These are phyloP conservation scores for Callinectes sapidus DNA, from an alignment of 2,888 invertebrate species.

Conservation along the genomic window DNA sequence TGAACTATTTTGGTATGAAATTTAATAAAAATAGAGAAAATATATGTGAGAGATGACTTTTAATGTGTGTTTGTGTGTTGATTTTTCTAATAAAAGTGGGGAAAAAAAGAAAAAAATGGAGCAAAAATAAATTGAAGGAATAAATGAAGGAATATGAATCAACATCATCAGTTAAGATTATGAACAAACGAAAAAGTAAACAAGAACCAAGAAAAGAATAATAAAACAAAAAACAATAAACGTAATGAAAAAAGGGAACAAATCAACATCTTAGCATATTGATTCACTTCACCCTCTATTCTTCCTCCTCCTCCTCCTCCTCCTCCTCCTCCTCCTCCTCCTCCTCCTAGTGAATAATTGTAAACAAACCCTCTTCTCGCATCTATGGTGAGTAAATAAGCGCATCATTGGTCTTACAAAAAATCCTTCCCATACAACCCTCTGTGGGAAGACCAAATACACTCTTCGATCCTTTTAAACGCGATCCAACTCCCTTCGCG, in stretches of 20 bases:
- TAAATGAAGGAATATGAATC: too few relatives aligned
- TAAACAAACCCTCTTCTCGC: background rate
- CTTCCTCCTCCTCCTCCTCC: background rate
- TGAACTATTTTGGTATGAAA: too few relatives aligned
- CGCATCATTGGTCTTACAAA: background rate
- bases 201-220: background rate
- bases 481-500: conserved; percentile 48
- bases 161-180: too few relatives aligned
- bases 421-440: background rate
- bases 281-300: background rate
- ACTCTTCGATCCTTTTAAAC: conserved; percentile 30
- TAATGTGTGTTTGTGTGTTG: too few relatives aligned
- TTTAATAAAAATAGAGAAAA: too few relatives aligned
- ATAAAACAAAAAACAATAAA: background rate
- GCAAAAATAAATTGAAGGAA: too few relatives aligned
- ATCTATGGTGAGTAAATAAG: conserved; percentile 22
- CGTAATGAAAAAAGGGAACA: background rate
- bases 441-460: conserved; percentile 2
- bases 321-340: background rate
- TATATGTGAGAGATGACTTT: too few relatives aligned
- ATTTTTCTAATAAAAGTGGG: too few relatives aligned
- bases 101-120: too few relatives aligned
- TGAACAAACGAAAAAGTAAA: too few relatives aligned
- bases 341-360: background rate
- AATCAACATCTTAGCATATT: background rate